Base-by-base conservation (phyloP, 1,140 invertebrate genomes). In the Scylla paramamosain region DNA sequence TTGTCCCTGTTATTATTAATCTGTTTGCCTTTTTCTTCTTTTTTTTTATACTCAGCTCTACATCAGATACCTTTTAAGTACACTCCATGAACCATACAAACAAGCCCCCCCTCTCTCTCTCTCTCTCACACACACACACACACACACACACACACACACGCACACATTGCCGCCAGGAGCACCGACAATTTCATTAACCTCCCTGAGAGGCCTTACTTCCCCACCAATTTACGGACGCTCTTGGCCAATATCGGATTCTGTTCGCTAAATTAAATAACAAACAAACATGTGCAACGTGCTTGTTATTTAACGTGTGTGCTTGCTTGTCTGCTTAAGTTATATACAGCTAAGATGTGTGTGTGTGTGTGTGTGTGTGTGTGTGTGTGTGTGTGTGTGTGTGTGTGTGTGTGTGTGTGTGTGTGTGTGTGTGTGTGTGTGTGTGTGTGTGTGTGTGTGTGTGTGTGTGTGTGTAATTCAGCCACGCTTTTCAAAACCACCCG, bases 171-270 rank as follows among this genome's bases (percentile, higher is more conserved):
- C 20, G 67, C 67, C 67, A 77, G 67, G 67, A 77, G 67, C 67
- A 77, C 67, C 67, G 67, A 77, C 67, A 77, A 77, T 77, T 77
- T 77, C 67, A 77, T 77, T 77, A 77, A 77, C 67, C 67, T 77
- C 67, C 67, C 67, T 77, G 67, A 77, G 52, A 77, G 67, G 67
- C 67, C 67, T 77, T 77, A 77, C 67, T 77, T 77, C 67, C n/a
- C 67, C 67, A n/a, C 20, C 16, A 77, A 77, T 77, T 77, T 77
- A 77, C 67, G 67, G 67, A n/a, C 67, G 20, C 67, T n/a, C 67
- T 77, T 8, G 67, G 67, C 67, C 67, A 77, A 77, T 77, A 77
- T 77, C 67, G n/a, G 67, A 77, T 77, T 77, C 20, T 77, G 20
- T 77, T 77, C n/a, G 67, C 67, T n/a, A 77, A 77, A 77, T 77